phyloP scores from a whole-genome alignment of 2,888 invertebrate genomes.

The Adineta ricciae region DNA sequence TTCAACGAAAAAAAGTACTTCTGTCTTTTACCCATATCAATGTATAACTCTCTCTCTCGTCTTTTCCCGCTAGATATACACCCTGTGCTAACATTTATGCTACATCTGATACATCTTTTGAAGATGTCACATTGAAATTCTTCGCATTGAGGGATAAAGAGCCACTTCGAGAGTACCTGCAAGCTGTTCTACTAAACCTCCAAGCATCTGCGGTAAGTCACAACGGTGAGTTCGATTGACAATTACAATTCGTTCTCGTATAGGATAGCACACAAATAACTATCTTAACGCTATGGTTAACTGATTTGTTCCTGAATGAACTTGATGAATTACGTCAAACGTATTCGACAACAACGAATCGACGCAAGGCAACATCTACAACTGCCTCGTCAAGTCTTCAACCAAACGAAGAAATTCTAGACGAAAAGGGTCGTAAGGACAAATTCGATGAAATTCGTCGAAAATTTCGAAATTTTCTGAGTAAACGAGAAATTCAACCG shows the following conservation, averaged over 20 bases:
- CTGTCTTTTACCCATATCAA: too few species aligned
- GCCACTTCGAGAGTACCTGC: conserved; percentile 76
- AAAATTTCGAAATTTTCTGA: conserved; percentile 25
- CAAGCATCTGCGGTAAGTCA: conserved; percentile 51
- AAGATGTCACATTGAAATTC: conserved; percentile 83
- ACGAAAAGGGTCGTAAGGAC: conserved; percentile 16
- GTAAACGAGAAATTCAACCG: conserved; percentile 50
- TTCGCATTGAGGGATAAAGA: conserved; percentile 68
- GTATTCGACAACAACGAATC: conserved; percentile 38
- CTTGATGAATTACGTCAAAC: conserved; percentile 60
- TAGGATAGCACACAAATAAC: conserved; percentile 74
- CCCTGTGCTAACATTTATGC: conserved; percentile 78
- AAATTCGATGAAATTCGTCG: conserved; percentile 20
- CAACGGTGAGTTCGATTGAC: neutral
- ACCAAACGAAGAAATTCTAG: conserved; percentile 39
- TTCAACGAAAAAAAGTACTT: conserved; percentile 65
- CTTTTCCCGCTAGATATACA: conserved; percentile 61
- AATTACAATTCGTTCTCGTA: neutral
- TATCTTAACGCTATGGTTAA: conserved; percentile 84
- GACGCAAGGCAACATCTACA: conserved; percentile 41
- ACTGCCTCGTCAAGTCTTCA: too few species aligned
- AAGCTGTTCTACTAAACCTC: conserved; percentile 65
- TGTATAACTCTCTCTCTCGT: too few species aligned
- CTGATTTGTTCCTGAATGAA: conserved; percentile 79
- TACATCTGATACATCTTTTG: conserved; percentile 79